Conservation (phyloP, 2,888 invertebrate species). For the Merodon equestris region DNA sequence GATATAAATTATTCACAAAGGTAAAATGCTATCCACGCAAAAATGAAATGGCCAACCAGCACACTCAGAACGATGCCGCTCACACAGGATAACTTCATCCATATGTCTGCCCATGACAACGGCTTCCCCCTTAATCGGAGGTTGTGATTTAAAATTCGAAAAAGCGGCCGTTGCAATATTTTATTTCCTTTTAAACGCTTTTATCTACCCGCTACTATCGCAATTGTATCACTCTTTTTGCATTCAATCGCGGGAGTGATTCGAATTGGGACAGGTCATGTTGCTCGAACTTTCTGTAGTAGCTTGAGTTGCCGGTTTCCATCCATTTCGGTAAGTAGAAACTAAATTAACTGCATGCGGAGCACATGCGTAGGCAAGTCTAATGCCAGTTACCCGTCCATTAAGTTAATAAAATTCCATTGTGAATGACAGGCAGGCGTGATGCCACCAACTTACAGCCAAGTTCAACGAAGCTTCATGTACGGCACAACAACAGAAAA, state of each 20-base stretch:
- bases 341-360: conserved; percentile 48
- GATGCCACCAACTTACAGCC: conserved; percentile 47
- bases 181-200: conserved; percentile 17
- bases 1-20: conserved; percentile 67
- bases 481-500: no score
- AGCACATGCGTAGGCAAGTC: conserved; percentile 34
- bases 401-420: conserved; percentile 71
- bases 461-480: conserved; percentile 47
- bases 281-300: no score
- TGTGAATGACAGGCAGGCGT: conserved; percentile 66
- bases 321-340: no score
- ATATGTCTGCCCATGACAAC: conserved; percentile 10
- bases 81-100: neutral
- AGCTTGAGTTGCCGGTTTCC: conserved; percentile 9
- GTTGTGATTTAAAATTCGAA: conserved; percentile 64
- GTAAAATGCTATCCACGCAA: conserved; percentile 67
- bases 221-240: no score
- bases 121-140: no score
- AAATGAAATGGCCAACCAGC: conserved; percentile 65
- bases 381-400: conserved; percentile 71
- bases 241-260: no score
- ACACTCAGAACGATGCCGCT: neutral
- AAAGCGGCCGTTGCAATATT: conserved; percentile 53
- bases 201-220: no score
- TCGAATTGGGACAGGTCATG: no score